A percentile compares a stretch with the other conserved stretches of the same genome.
Evolutionary conservation across 2,113 vertebrate species (phyloP).

Genomic region (Cygnus atratus): DNA sequence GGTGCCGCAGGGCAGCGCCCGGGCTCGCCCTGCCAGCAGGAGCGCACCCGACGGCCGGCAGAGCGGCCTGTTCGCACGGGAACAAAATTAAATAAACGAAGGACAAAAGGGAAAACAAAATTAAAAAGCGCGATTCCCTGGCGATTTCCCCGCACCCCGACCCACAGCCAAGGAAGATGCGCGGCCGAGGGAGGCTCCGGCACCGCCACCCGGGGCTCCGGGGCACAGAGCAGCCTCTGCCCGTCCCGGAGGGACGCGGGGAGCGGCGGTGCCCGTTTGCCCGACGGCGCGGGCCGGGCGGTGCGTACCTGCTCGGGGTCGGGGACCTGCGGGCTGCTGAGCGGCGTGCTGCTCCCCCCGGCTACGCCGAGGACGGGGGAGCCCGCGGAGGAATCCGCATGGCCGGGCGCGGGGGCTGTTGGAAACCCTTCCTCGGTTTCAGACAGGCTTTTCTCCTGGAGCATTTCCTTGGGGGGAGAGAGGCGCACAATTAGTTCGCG

Average conservation of each 20-base stretch:
- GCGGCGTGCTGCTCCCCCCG: constrained; percentile 75
- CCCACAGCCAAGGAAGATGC: fast-evolving
- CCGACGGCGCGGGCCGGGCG: background rate
- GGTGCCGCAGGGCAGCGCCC: background rate
- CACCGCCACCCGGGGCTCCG: background rate
- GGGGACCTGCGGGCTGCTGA: constrained; percentile 81
- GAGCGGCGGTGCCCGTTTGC: background rate
- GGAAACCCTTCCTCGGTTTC: constrained; percentile 88
- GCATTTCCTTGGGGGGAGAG: constrained; percentile 86
- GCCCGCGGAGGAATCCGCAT: constrained; percentile 79
- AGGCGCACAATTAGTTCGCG: background rate
- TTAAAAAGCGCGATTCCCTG: fast-evolving
- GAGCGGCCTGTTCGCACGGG: background rate
- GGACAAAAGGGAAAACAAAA: background rate
- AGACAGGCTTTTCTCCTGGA: constrained; percentile 94
- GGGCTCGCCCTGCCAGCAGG: background rate
- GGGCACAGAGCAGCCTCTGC: background rate
- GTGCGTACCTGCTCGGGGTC: constrained; percentile 89
- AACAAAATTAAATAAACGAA: background rate
- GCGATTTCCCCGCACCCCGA: fast-evolving
- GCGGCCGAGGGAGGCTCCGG: background rate
- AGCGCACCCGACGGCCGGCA: background rate
- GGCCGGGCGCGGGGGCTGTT: constrained; percentile 77
- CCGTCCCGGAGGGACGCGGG: background rate
- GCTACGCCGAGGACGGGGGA: constrained; percentile 81